phyloP scores from a whole-genome alignment of 2,888 invertebrate genomes.

The Harpalus rubripes region DNA sequence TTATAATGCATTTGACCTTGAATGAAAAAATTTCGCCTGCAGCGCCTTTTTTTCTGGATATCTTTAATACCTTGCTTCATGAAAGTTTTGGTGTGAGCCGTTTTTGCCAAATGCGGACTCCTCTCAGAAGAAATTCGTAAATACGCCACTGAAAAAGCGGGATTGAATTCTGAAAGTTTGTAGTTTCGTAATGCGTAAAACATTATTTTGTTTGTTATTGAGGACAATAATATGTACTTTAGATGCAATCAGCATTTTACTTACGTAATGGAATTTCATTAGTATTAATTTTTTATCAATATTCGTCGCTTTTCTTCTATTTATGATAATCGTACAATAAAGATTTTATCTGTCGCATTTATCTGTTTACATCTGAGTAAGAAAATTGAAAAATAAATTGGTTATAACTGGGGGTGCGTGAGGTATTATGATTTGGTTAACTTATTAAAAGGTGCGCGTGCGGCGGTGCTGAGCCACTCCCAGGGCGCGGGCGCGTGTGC shows the following conservation, averaged over 20 bases:
- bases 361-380: conserved; percentile 56
- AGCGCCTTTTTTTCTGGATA: no score
- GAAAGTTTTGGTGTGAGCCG: no score
- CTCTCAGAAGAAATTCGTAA: no score
- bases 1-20: no score
- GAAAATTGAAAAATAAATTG: conserved; percentile 66
- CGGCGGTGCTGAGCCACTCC: conserved; percentile 50
- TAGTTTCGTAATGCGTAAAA: no score
- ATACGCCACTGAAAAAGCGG: no score
- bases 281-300: conserved; percentile 32
- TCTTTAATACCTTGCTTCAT: no score
- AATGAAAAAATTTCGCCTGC: no score
- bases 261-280: background rate
- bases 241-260: conserved; percentile 1
- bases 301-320: conserved; percentile 16
- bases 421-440: conserved; percentile 65
- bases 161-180: no score
- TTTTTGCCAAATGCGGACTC: no score
- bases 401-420: conserved; percentile 50
- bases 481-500: conserved; percentile 52
- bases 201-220: no score
- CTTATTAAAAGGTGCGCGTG: conserved; percentile 56
- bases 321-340: conserved; percentile 33
- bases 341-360: conserved; percentile 41
- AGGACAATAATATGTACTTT: conserved; percentile 1